Evolutionary conservation across 1,140 invertebrate genomes (phyloP).

Genomic region (Leptinotarsa lineolata): DNA sequence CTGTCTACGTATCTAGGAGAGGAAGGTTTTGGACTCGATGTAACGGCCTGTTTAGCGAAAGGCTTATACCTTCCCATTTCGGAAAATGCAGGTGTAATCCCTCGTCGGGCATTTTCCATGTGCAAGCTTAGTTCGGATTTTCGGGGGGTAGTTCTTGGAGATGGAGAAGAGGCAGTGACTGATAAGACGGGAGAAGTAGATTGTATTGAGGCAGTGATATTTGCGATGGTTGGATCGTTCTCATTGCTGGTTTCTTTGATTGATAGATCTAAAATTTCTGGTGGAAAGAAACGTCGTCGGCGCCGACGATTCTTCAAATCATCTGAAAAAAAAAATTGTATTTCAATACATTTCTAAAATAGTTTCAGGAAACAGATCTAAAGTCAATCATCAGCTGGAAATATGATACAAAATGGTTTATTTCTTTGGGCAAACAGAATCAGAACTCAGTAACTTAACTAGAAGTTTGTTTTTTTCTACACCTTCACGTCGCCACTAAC

Average conservation of each 20-base stretch:
- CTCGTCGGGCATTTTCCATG: slow-evolving; percentile 55
- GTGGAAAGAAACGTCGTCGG: slow-evolving; percentile 57
- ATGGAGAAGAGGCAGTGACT: slow-evolving; percentile 43
- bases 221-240: slow-evolving; percentile 36
- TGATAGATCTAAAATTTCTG: slow-evolving; percentile 48
- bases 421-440: too few relatives aligned
- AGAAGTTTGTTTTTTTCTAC: too few relatives aligned
- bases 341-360: too few relatives aligned
- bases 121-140: slow-evolving; percentile 54
- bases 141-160: slow-evolving; percentile 25
- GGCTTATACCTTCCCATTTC: slow-evolving; percentile 45
- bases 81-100: slow-evolving; percentile 40
- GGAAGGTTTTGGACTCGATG: slow-evolving; percentile 38
- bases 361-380: too few relatives aligned
- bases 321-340: slow-evolving; percentile 51
- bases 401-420: too few relatives aligned
- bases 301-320: slow-evolving; percentile 54
- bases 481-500: too few relatives aligned
- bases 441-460: too few relatives aligned
- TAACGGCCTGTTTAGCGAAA: slow-evolving; percentile 35
- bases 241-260: slow-evolving; percentile 31
- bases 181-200: slow-evolving; percentile 34
- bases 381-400: too few relatives aligned
- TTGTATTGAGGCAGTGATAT: slow-evolving; percentile 42
- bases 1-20: slow-evolving; percentile 6